Evolutionary conservation across 2,888 invertebrate genomes (phyloP).

Genomic region (Microctonus hyperodae): DNA sequence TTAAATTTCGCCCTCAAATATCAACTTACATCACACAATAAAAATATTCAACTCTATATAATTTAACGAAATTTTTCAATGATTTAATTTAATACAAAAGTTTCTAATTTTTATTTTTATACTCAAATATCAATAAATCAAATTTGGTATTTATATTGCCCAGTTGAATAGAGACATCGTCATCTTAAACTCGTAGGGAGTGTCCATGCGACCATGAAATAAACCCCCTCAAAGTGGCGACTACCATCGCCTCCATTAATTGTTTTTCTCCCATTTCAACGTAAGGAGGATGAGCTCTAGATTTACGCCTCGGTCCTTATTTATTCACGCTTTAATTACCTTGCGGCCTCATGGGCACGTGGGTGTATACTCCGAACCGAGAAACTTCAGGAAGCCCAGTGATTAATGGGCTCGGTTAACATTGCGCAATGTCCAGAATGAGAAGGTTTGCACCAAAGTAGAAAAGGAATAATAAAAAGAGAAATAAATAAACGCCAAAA

Average conservation of each 20-base stretch:
- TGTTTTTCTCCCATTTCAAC: slow-evolving; percentile 45
- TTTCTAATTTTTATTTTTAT: neutral
- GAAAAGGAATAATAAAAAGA: slow-evolving; percentile 16
- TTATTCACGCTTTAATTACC: slow-evolving; percentile 62
- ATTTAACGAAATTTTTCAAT: too few species aligned
- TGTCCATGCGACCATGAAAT: slow-evolving; percentile 28
- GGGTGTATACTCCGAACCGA: slow-evolving; percentile 52
- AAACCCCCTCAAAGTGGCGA: neutral
- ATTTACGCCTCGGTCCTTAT: slow-evolving; percentile 59
- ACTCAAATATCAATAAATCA: neutral
- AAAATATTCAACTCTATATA: too few species aligned
- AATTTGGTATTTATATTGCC: neutral
- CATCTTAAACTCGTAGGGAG: slow-evolving; percentile 20
- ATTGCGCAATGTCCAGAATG: slow-evolving; percentile 38
- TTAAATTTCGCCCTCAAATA: too few species aligned
- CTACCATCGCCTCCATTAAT: slow-evolving; percentile 40
- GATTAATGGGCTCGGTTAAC: slow-evolving; percentile 49
- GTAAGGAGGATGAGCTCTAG: slow-evolving; percentile 40
- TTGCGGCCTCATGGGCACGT: slow-evolving; percentile 44
- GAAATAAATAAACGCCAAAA: slow-evolving; percentile 37
- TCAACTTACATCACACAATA: too few species aligned
- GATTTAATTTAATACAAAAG: too few species aligned
- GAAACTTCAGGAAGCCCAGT: slow-evolving; percentile 54
- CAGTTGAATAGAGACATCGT: slow-evolving; percentile 8
- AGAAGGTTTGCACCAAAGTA: slow-evolving; percentile 23